Evolutionary conservation across 53 echinoderm and acorn worm genomes (phyloP), one percentile per base, ranked within the genome.

Genomic region (Temnopleurus reevesii): DNA sequence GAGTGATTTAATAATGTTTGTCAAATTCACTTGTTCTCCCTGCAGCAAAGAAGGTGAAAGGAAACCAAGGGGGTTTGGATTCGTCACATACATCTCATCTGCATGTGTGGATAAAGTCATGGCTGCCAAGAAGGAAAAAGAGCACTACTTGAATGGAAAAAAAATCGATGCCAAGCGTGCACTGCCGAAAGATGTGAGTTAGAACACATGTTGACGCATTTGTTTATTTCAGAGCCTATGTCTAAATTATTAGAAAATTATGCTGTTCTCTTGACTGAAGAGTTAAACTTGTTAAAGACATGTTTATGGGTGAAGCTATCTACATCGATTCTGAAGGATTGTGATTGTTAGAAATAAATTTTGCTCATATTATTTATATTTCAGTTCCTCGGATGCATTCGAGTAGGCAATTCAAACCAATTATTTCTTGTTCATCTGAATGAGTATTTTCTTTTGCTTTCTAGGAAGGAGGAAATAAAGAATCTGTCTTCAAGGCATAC

Each of bases 111-210:
- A 77, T 13, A 59, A 55, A 28, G 89, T 89, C 8, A 77, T 89
- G 9, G 41, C 9, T 27, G 89, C 59, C 0, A 89, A 79, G 59
- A 89, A 79, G 44, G 63, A 89, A 4, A 21, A 59, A 15, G 12
- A 26, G 9, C 79, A 77, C 28, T 12, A 24, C 25, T 41, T 89
- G 17, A 79, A 89, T 77, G 89, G 59, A 13, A 77, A 46, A 57
- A 79, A 89, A 36, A 94, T 96, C 35, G 96, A 96, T 77, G 91
- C 89, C 27, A 96, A 96, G 66, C 82, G 96, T 33, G 96, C 96
- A 1, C 77, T 94, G 12, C 86, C 96, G 7, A 91, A 94, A 77
- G 96, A 94, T 91, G 96, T 96, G 77, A 92, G 90, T 47, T n/a
- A n/a, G n/a, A n/a, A n/a, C n/a, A n/a, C n/a, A n/a, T n/a, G n/a